Evolutionary conservation across 2,113 vertebrate genomes (phyloP), one percentile per base, ranked within the genome.

Genomic region (Actinemys pallida): DNA sequence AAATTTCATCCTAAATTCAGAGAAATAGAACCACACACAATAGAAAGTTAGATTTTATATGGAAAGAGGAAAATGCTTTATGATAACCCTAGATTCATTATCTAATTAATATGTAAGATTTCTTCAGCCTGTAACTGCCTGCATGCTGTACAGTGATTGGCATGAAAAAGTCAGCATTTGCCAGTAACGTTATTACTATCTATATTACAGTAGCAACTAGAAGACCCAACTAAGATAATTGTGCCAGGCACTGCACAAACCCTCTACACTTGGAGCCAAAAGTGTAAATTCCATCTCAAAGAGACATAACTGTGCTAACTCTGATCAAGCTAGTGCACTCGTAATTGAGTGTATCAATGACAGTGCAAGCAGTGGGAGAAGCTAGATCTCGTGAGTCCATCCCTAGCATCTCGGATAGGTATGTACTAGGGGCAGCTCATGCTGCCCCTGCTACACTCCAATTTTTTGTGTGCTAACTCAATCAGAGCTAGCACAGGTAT

Each of bases 1-100:
- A 98, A 93, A 99, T 99, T 98, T 99, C 99, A 97, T 99, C 99
- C 99, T 99, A 97, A 94, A 97, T 96, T 65, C 42, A 94, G 65
- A 91, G 86, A 57, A 90, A 19, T 59, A 86, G 75, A n/a, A 95
- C 72, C 62, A 56, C 5, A 93, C 9, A 89, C 57, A 93, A 93
- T 7, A 92, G 3, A 42, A 13, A 4, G 53, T 86, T 6, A 93
- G n/a, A 31, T 69, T 86, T 93, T 76, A 62, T 87, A 35, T 1
- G 52, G 56, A 62, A 84, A 86, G 9, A 87, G 52, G 29, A 89
- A 3, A 10, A n/a, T 42, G 49, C 35, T 65, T 65, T 84, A 62
- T 13, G 11, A 47, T n/a, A 84, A 62, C 8, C 9, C 42, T 50
- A 39, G 45, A 57, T 90, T 81, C 56, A 85, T 79, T 14, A 75